These are phyloP conservation scores for Chaetogeoica ovagalla DNA, from an alignment of 2,888 invertebrate species.

Conservation along the genomic window DNA sequence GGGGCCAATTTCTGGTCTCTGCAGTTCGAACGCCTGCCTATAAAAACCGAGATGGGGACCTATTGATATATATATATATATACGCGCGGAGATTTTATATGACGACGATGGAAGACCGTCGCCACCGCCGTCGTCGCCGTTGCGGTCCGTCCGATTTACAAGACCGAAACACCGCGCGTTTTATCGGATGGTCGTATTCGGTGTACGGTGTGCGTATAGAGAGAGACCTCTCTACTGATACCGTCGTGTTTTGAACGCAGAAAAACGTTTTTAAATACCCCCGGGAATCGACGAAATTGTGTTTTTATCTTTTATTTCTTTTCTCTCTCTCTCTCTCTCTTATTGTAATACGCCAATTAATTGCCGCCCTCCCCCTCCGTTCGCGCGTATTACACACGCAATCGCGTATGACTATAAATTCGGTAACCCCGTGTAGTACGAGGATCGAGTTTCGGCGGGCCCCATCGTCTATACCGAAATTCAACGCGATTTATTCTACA, in stretches of 20 bases:
- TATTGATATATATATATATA: slow-evolving; percentile 25
- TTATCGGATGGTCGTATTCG: background rate
- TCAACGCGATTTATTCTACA: too few relatives aligned
- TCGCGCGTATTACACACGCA: background rate
- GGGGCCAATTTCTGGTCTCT: slow-evolving; percentile 49
- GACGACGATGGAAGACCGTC: slow-evolving; percentile 19
- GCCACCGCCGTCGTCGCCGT: background rate
- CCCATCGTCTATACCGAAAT: too few relatives aligned
- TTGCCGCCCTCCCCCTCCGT: too few relatives aligned
- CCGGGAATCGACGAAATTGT: slow-evolving; percentile 47
- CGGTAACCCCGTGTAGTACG: too few relatives aligned
- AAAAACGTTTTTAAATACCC: slow-evolving; percentile 41
- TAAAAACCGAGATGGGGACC: slow-evolving; percentile 51
- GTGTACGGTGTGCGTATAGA: background rate
- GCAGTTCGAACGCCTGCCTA: slow-evolving; percentile 43
- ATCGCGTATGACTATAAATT: too few relatives aligned
- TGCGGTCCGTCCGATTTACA: slow-evolving; percentile 25
- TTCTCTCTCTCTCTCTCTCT: too few relatives aligned
- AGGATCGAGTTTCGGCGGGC: too few relatives aligned
- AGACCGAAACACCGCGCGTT: slow-evolving; percentile 1
- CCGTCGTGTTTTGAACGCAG: background rate
- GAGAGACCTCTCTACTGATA: slow-evolving; percentile 12
- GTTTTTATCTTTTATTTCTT: slow-evolving; percentile 38
- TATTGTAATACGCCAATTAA: slow-evolving; percentile 38
- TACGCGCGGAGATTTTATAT: slow-evolving; percentile 21